These are phyloP conservation scores for Bombycilla garrulus DNA, from an alignment of 2,113 vertebrate genomes.

Conservation along the genomic window DNA sequence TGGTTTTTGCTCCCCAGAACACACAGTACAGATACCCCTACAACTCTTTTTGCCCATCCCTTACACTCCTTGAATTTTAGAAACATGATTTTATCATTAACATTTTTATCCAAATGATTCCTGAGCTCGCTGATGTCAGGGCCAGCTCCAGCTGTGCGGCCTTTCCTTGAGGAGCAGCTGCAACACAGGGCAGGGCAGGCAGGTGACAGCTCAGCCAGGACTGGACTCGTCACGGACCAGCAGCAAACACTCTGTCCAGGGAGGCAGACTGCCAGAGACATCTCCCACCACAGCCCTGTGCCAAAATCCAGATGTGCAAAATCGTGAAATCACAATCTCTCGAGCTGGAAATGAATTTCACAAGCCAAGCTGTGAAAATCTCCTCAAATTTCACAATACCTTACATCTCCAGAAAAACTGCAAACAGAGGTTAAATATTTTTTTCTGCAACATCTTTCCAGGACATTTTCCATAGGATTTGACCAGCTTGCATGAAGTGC, in stretches of 20 bases:
- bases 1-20: neutral
- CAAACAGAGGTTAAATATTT: neutral
- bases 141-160: neutral
- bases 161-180: neutral
- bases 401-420: neutral
- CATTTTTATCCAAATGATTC: neutral
- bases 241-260: neutral
- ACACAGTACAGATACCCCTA: neutral
- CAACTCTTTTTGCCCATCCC: neutral
- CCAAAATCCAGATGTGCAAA: slow-evolving; percentile 31
- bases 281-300: neutral
- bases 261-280: neutral
- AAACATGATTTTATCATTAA: neutral
- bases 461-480: neutral
- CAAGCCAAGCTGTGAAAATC: slow-evolving; percentile 11
- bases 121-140: neutral
- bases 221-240: neutral
- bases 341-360: slow-evolving; percentile 24
- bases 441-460: neutral
- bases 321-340: neutral
- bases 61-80: neutral
- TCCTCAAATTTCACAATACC: slow-evolving; percentile 23
- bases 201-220: neutral
- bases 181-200: neutral
- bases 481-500: neutral